A percentile compares a stretch with the other conserved stretches of the same genome.
phyloP scores from a whole-genome alignment of 1,140 invertebrate species.

The Drosophila setifemur region DNA sequence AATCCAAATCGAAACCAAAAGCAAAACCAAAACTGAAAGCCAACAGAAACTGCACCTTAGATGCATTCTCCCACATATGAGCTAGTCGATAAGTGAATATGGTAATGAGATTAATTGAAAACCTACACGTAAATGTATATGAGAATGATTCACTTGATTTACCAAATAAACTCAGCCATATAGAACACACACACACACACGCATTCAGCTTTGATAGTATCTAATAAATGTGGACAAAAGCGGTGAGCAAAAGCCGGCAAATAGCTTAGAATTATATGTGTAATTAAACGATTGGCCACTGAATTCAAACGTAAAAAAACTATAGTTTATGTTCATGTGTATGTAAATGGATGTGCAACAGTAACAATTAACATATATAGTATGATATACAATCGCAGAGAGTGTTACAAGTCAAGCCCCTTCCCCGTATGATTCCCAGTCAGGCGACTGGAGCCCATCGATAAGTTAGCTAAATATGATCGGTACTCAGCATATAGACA shows the following conservation, averaged over 20 bases:
- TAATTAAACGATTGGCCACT: slow-evolving; percentile 58
- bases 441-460: slow-evolving; percentile 41
- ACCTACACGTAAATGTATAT: slow-evolving; percentile 39
- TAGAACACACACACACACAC: slow-evolving; percentile 52
- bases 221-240: slow-evolving; percentile 43
- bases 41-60: slow-evolving; percentile 41
- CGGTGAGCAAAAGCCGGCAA: slow-evolving; percentile 1
- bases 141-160: slow-evolving; percentile 33
- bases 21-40: slow-evolving; percentile 27
- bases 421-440: slow-evolving; percentile 34
- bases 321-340: slow-evolving; percentile 32
- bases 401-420: background rate
- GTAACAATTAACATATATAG: slow-evolving; percentile 23
- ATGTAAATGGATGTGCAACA: slow-evolving; percentile 37
- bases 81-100: slow-evolving; percentile 32
- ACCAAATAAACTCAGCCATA: slow-evolving; percentile 33
- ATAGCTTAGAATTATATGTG: slow-evolving; percentile 51
- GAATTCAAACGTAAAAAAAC: slow-evolving; percentile 19
- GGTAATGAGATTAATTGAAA: slow-evolving; percentile 31
- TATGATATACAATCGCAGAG: slow-evolving; percentile 3
- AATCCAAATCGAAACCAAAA: background rate
- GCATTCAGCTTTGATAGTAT: slow-evolving; percentile 62
- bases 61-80: slow-evolving; percentile 23
- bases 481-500: slow-evolving; percentile 26
- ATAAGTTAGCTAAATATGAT: slow-evolving; percentile 56